Evolutionary conservation across 2,113 vertebrate genomes (phyloP), one percentile per base, ranked within the genome.

Genomic region (Elachura formosa): DNA sequence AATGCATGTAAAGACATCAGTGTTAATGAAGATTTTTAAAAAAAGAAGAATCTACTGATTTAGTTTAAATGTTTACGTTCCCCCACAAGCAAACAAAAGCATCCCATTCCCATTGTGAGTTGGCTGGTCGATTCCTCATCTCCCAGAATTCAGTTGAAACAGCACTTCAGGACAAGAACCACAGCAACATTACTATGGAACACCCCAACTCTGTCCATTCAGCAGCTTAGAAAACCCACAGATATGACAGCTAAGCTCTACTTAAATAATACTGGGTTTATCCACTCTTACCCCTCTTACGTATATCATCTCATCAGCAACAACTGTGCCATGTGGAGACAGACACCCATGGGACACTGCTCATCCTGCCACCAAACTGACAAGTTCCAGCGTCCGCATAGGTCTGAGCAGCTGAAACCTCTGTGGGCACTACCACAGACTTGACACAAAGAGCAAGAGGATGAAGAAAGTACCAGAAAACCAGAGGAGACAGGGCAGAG

Each of bases 311-410:
- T 71, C 46, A 28, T 3, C 49, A 40, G 48, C 64, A 67, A 18
- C 38, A 55, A 14, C 43, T 41, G 31, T 24, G 31, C 56, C 52
- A 20, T 0, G 6, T 4, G 48, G 14, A 41, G 52, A 68, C 33
- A 72, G 64, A 19, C n/a, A 52, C 41, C 4, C 1, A 8, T 0
- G 3, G 46, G 31, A 74, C 4, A 10, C 43, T 51, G 43, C 59
- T 86, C 68, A 54, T 19, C 36, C 22, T 71, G 17, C 29, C 45
- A 49, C 34, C 80, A 51, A 20, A 84, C 0, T 18, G 63, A 51
- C 33, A 4, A 0, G 0, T 17, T 6, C 3, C 23, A 24, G 16
- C 21, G 22, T 36, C 67, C 80, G 19, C 38, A 25, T 22, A 16
- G 51, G 12, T 23, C 10, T 25, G 40, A 63, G 64, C 64, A 67